Evolutionary conservation across 2,113 vertebrate species (phyloP).

Genomic region (Pelusios castaneus): DNA sequence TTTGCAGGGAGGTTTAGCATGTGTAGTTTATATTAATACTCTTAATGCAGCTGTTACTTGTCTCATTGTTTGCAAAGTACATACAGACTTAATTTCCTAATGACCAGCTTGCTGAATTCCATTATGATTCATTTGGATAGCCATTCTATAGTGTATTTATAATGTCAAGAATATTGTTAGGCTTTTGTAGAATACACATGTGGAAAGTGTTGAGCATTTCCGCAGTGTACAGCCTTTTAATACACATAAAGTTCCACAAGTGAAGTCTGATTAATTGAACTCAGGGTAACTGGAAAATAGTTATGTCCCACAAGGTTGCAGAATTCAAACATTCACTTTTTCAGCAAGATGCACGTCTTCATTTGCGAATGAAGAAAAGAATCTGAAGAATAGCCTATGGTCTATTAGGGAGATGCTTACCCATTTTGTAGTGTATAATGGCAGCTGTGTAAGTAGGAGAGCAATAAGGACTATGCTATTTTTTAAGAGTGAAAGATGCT

Average conservation of each 20-base stretch:
- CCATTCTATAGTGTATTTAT: neutral
- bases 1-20: neutral
- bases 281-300: neutral
- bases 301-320: neutral
- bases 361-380: neutral
- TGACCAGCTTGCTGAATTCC: neutral
- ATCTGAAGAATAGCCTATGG: neutral
- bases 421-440: neutral
- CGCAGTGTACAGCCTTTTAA: neutral
- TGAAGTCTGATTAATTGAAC: constrained; percentile 6
- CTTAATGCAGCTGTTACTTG: constrained; percentile 1
- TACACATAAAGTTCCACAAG: neutral
- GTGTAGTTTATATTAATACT: neutral
- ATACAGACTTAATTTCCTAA: neutral
- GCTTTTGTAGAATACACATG: neutral
- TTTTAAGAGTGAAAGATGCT: neutral
- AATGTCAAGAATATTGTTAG: neutral
- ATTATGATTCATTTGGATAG: neutral
- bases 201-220: neutral
- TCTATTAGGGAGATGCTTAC: neutral
- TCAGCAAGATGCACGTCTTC: neutral
- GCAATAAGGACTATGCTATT: neutral
- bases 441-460: neutral
- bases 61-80: neutral
- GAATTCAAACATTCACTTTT: neutral